These are phyloP conservation scores for Cavia porcellus DNA, from an alignment of 2,113 vertebrate species.

Conservation along the genomic window DNA sequence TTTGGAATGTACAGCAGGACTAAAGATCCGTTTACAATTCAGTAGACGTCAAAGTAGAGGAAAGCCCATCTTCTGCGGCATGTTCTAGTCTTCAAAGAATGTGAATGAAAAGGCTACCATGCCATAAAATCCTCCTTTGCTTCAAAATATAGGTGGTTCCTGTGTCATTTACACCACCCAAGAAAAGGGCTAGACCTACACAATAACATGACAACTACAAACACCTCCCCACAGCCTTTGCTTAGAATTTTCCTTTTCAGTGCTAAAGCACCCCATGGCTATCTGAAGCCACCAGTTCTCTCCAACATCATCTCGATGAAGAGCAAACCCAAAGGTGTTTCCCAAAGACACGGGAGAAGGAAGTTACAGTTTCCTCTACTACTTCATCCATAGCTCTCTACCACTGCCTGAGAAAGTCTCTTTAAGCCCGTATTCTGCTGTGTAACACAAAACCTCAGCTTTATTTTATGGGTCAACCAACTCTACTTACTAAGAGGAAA, in stretches of 20 bases:
- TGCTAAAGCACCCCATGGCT: background rate
- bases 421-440: background rate
- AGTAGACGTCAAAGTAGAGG: background rate
- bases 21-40: background rate
- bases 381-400: background rate
- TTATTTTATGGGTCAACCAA: background rate
- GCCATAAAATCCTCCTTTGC: background rate
- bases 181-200: background rate
- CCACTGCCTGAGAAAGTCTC: background rate
- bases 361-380: background rate
- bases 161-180: background rate
- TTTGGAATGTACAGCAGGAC: background rate
- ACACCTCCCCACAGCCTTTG: background rate
- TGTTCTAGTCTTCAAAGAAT: background rate
- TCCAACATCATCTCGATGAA: background rate
- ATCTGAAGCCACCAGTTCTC: background rate
- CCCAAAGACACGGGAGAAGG: background rate
- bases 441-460: background rate
- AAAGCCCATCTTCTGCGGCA: background rate
- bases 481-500: background rate
- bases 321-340: slow-evolving; percentile 5
- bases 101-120: background rate
- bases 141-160: background rate
- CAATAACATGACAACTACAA: background rate
- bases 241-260: background rate